phyloP scores from a whole-genome alignment of 2,797 vertebrate species.

The Danio tinwini region DNA sequence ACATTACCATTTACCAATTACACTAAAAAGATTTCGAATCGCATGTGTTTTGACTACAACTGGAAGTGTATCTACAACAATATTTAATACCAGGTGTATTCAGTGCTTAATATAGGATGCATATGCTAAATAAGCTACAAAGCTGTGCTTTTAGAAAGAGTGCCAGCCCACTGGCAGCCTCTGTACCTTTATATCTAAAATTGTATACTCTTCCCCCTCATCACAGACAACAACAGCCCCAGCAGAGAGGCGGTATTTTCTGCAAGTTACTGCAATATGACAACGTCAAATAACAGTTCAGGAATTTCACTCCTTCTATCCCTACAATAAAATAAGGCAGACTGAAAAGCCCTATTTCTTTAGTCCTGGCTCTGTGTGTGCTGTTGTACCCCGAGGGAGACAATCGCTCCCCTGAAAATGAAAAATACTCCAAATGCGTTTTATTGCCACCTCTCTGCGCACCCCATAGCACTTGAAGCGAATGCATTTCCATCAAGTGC shows the following conservation, averaged over 20 bases:
- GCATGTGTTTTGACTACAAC: no score
- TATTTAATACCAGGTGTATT: no score
- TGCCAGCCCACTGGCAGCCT: no score
- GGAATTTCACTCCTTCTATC: slow-evolving; percentile 46
- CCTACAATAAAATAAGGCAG: slow-evolving; percentile 49
- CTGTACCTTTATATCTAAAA: not conserved
- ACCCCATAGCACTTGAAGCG: slow-evolving; percentile 60
- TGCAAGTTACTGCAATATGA: slow-evolving; percentile 15
- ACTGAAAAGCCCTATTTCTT: slow-evolving; percentile 47
- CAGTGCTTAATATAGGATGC: not conserved
- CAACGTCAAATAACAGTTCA: slow-evolving; percentile 49
- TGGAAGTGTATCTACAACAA: no score
- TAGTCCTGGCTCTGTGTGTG: slow-evolving; percentile 31
- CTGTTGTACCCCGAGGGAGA: slow-evolving; percentile 57
- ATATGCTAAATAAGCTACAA: not conserved
- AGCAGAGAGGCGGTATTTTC: not conserved
- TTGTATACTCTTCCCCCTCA: not conserved
- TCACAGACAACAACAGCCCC: not conserved
- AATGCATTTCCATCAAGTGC: slow-evolving; percentile 61
- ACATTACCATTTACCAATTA: no score
- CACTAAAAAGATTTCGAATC: no score
- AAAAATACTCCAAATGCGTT: slow-evolving; percentile 63
- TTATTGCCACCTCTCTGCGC: slow-evolving; percentile 54
- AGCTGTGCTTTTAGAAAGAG: no score
- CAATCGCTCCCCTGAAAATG: slow-evolving; percentile 63